Evolutionary conservation across 2,888 invertebrate genomes (phyloP), one percentile per base, ranked within the genome.

Genomic region (Hirtodrosophila duncani): DNA sequence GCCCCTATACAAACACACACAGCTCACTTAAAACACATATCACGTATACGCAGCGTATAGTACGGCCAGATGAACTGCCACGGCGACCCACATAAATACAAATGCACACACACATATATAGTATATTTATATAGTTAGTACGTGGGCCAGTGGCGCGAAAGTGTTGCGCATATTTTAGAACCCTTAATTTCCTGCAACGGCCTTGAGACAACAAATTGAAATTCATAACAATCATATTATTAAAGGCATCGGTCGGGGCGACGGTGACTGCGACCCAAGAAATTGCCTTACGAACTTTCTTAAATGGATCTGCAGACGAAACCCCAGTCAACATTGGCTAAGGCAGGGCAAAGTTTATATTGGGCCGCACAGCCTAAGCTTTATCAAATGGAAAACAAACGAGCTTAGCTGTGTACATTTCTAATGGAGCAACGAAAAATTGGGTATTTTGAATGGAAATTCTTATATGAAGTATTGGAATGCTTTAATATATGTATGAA

Each of bases 161-260:
- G 68, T 75, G 68, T 75, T 75, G 63, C 66, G 58, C 67, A 70
- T 56, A 70, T 70, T 70, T 52, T 7, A 26, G 62, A 46, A 41
- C 49, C 45, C 67, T 71, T 77, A 77, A 72, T 72, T 67, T 65
- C 78, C 62, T 62, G 72, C 66, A 57, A 43, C 55, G 72, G 48
- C 72, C 72, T 72, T 72, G 72, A 67, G 69, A 67, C 61, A 77
- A 49, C 50, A 49, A 77, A 72, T 69, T 71, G 64, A 72, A 72
- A 72, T 72, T 77, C 61, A 72, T 61, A 71, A 75, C 51, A 63
- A 75, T 63, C 67, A 67, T 18, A 56, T 56, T 14, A 41, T 41
- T 49, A 67, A 24, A 14, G 21, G 2, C 29, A 13, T 9, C n/a
- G n/a, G n/a, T n/a, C n/a, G n/a, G n/a, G n/a, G n/a, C n/a, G n/a